phyloP scores from a whole-genome alignment of 2,113 vertebrate species.

The Centrocercus urophasianus region DNA sequence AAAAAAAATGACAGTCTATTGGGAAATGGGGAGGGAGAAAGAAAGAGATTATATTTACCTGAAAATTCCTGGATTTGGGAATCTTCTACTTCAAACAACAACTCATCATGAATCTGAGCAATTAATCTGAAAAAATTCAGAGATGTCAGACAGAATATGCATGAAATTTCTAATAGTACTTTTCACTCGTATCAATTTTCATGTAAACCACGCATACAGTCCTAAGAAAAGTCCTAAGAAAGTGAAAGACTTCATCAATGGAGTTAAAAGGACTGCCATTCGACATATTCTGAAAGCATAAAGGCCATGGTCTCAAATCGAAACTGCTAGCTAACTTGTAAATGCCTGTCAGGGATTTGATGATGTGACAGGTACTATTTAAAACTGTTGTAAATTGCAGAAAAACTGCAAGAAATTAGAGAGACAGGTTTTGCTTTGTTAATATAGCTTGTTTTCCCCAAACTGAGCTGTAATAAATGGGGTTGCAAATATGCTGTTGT shows the following conservation, averaged over 20 bases:
- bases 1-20: not conserved
- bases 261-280: not conserved
- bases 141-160: not conserved
- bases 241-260: not conserved
- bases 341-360: not conserved
- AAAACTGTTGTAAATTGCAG: not conserved
- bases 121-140: conserved; percentile 80
- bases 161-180: not conserved
- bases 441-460: not conserved
- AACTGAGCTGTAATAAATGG: not conserved
- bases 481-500: not conserved
- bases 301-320: not conserved
- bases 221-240: not conserved
- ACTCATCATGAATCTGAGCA: conserved; percentile 93
- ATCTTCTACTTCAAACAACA: conserved; percentile 92
- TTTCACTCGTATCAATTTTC: not conserved
- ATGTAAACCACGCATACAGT: not conserved
- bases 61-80: conserved; percentile 85
- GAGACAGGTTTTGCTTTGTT: not conserved
- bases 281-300: not conserved
- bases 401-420: not conserved
- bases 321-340: not conserved
- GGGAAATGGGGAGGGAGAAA: not conserved
- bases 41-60: conserved; percentile 73
- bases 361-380: not conserved